Conservation (phyloP, 1,140 invertebrate genomes). For the Solen grandis region DNA sequence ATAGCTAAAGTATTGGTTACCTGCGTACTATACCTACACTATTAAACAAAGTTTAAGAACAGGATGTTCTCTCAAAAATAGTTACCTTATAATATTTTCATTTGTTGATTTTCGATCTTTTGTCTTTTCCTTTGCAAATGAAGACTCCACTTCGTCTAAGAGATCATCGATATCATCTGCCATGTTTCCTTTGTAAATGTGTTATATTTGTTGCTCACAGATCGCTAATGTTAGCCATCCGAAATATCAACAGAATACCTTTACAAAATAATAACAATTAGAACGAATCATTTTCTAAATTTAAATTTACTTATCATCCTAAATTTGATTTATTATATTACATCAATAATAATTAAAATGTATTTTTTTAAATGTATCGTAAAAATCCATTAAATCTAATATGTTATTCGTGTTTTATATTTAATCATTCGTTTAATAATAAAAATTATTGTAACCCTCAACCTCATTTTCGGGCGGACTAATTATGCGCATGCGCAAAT, state of each 20-base stretch:
- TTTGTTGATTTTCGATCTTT: constrained; percentile 28
- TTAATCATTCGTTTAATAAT: constrained; percentile 36
- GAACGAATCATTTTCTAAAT: neutral
- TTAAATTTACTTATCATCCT: neutral
- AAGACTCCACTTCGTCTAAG: constrained; percentile 77
- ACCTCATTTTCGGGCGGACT: constrained; percentile 1
- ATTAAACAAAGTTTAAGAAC: neutral
- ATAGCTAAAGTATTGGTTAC: neutral
- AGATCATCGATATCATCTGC: constrained; percentile 79
- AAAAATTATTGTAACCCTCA: constrained; percentile 32
- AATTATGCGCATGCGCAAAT: constrained; percentile 68
- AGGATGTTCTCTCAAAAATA: too few relatives aligned
- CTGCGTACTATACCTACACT: neutral
- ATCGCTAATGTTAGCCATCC: neutral
- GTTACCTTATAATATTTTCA: constrained; percentile 25
- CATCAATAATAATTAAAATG: constrained; percentile 1
- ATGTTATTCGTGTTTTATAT: too few relatives aligned
- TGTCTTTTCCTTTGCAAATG: constrained; percentile 67
- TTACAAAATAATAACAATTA: neutral
- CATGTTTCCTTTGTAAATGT: constrained; percentile 56
- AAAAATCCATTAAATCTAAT: too few relatives aligned
- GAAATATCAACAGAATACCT: neutral
- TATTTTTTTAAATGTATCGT: neutral
- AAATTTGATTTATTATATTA: neutral
- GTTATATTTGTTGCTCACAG: neutral